phyloP scores from a whole-genome alignment of 2,888 invertebrate species.

The Ennomos fuscantarius region DNA sequence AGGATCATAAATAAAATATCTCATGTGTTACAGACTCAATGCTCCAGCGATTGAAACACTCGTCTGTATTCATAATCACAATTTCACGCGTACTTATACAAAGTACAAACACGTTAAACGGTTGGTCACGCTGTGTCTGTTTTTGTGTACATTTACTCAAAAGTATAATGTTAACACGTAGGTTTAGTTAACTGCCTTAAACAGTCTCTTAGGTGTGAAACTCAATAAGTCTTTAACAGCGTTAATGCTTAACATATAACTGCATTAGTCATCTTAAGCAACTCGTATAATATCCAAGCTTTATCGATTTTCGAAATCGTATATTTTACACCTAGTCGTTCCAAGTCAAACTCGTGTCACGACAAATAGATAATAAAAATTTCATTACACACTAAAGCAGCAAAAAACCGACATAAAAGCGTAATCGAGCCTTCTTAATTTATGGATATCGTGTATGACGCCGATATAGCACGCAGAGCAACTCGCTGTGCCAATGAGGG shows the following conservation, averaged over 20 bases:
- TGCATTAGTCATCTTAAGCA: conserved; percentile 37
- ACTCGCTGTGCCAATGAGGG: conserved; percentile 43
- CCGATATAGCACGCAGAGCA: conserved; percentile 18
- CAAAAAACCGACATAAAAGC: conserved; percentile 35
- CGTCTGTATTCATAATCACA: conserved; percentile 75
- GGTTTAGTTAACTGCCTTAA: conserved; percentile 26
- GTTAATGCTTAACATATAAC: conserved; percentile 29
- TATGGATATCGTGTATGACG: conserved; percentile 32
- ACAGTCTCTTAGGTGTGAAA: conserved; percentile 27
- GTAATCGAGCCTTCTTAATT: conserved; percentile 37
- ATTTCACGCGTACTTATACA: conserved; percentile 79
- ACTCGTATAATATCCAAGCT: conserved; percentile 25
- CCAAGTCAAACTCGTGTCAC: conserved; percentile 27
- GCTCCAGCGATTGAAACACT: conserved; percentile 50
- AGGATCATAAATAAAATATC: conserved; percentile 5
- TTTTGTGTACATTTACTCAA: conserved; percentile 57
- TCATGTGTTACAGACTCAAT: neutral
- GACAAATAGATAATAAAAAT: conserved; percentile 38
- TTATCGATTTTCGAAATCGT: conserved; percentile 32
- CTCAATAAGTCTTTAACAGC: conserved; percentile 25
- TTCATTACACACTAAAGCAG: conserved; percentile 39
- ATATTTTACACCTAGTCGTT: conserved; percentile 32
- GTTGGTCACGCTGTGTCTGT: conserved; percentile 71
- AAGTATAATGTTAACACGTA: conserved; percentile 39
- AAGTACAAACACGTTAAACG: conserved; percentile 72